These are phyloP conservation scores for Theodoxus fluviatilis DNA, from an alignment of 2,888 invertebrate species.

Conservation along the genomic window DNA sequence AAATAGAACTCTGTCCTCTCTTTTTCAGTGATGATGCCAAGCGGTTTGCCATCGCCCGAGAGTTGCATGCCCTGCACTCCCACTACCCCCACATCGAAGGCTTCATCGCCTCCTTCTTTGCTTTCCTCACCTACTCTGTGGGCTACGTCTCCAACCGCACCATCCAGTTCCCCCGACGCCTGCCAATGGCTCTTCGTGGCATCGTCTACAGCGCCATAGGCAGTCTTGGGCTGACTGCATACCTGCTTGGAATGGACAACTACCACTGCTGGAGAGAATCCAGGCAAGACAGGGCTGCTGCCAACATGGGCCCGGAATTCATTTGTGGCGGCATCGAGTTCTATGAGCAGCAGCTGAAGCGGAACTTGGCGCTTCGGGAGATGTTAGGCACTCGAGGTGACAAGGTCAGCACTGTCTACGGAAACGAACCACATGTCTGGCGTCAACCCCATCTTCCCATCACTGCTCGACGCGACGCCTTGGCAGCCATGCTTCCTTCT, in stretches of 20 bases:
- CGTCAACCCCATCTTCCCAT: constrained; percentile 21
- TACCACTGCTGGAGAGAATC: constrained; percentile 73
- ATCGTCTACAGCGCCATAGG: constrained; percentile 71
- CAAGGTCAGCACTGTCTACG: constrained; percentile 29
- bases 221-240: constrained; percentile 71
- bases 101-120: constrained; percentile 67
- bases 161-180: constrained; percentile 69
- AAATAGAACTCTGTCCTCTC: too few relatives aligned
- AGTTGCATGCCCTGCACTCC: constrained; percentile 74
- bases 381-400: constrained; percentile 73
- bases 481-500: constrained; percentile 8
- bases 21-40: constrained; percentile 80
- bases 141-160: constrained; percentile 69
- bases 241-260: constrained; percentile 74
- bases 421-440: constrained; percentile 28
- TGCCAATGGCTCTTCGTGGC: constrained; percentile 67
- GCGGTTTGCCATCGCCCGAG: constrained; percentile 80
- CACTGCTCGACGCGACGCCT: constrained; percentile 4
- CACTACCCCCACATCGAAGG: constrained; percentile 72
- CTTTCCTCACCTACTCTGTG: constrained; percentile 62
- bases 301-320: constrained; percentile 72
- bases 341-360: constrained; percentile 76
- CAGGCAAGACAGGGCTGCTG: constrained; percentile 72
- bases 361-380: constrained; percentile 77
- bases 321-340: constrained; percentile 78